phyloP scores from a whole-genome alignment of 1,140 invertebrate genomes.

The Dendrolimus punctatus region DNA sequence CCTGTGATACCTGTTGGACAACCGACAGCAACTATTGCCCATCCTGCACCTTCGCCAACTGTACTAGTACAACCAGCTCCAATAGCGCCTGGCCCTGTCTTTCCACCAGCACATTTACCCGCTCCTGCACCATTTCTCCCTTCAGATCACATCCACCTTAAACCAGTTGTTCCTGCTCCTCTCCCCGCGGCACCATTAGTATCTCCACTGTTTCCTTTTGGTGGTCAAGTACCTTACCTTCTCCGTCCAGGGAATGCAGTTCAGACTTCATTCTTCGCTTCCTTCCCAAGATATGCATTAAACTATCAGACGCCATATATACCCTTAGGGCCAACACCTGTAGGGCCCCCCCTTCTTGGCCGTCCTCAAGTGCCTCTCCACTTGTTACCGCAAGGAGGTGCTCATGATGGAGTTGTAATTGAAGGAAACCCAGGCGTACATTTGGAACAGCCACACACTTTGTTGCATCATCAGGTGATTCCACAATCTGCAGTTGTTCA shows the following conservation, averaged over 20 bases:
- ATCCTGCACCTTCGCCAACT: constrained; percentile 33
- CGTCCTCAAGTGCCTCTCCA: constrained; percentile 37
- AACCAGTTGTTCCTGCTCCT: constrained; percentile 30
- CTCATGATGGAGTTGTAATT: constrained; percentile 26
- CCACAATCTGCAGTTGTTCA: constrained; percentile 13
- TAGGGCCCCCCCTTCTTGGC: constrained; percentile 29
- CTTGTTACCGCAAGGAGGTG: constrained; percentile 28
- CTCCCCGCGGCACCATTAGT: constrained; percentile 18
- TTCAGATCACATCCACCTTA: constrained; percentile 22
- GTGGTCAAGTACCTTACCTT: constrained; percentile 41
- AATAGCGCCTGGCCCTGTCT: constrained; percentile 21
- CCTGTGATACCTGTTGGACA: constrained; percentile 33
- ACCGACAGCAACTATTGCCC: constrained; percentile 31
- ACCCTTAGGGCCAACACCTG: constrained; percentile 23
- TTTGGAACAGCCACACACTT: constrained; percentile 16
- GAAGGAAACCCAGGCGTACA: constrained; percentile 17
- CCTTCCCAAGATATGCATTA: constrained; percentile 58
- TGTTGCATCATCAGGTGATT: constrained; percentile 17
- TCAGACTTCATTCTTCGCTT: constrained; percentile 60
- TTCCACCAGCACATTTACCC: constrained; percentile 16
- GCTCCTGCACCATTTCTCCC: constrained; percentile 11
- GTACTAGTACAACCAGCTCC: constrained; percentile 28
- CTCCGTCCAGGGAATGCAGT: constrained; percentile 59
- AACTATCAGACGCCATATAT: constrained; percentile 44
- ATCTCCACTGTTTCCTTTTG: constrained; percentile 16